Percentiles rank a stretch among this genome's conserved stretches.
Evolutionary conservation across 2,113 vertebrate genomes (phyloP).

Genomic region (Elaphurus davidianus): DNA sequence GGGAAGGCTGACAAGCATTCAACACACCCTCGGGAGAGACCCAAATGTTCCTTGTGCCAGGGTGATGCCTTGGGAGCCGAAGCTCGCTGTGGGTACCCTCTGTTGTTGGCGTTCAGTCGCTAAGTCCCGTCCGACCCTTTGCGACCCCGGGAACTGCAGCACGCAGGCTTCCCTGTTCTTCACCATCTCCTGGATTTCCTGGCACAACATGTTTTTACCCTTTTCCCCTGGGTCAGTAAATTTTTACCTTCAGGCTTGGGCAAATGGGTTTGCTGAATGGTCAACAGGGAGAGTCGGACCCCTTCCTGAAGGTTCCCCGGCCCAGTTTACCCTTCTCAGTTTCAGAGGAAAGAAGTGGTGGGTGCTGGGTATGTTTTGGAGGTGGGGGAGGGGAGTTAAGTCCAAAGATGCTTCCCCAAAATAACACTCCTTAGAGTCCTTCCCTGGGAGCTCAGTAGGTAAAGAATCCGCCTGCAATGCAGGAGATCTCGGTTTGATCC

Average conservation of each 20-base stretch:
- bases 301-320: neutral
- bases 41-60: neutral
- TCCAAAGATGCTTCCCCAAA: neutral
- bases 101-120: neutral
- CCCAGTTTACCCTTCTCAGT: neutral
- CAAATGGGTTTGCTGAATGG: neutral
- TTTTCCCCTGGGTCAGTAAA: neutral
- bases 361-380: neutral
- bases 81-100: neutral
- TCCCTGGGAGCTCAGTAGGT: neutral
- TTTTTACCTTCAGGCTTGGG: neutral
- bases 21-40: accelerated
- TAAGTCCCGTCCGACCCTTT: neutral
- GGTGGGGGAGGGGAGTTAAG: neutral
- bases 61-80: neutral
- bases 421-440: neutral
- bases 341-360: neutral
- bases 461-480: neutral
- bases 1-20: neutral
- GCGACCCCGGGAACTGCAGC: neutral
- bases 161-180: neutral
- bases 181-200: neutral
- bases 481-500: neutral
- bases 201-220: neutral
- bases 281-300: neutral